Evolutionary conservation across 1,140 invertebrate species (phyloP).

Genomic region (Mamestra configurata): DNA sequence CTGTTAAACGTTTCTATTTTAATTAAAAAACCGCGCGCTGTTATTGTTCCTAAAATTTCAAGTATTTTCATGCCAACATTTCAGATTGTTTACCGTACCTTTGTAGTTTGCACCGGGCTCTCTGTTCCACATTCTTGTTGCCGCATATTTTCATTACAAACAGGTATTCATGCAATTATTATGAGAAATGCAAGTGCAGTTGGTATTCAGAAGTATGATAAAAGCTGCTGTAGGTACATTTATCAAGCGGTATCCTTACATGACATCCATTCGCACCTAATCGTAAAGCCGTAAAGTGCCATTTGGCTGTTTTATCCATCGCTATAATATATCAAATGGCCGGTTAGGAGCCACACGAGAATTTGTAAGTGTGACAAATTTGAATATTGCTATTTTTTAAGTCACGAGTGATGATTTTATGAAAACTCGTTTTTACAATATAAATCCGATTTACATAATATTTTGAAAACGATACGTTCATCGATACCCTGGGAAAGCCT

Average conservation of each 20-base stretch:
- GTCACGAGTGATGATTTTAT: no score
- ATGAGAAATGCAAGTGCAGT: neutral
- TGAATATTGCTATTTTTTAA: neutral
- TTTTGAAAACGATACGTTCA: no score
- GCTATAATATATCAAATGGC: conserved; percentile 17
- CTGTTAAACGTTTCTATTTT: neutral
- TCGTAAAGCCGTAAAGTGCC: neutral
- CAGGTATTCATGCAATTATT: neutral
- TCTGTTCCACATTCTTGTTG: neutral
- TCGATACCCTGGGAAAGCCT: no score
- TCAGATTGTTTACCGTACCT: neutral
- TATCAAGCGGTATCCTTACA: neutral
- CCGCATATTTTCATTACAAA: neutral
- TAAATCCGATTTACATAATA: no score
- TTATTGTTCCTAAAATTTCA: neutral
- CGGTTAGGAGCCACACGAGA: neutral
- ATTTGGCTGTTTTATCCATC: neutral
- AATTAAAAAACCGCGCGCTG: neutral
- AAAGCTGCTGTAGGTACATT: neutral
- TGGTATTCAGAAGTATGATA: neutral
- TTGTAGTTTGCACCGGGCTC: neutral
- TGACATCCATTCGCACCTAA: conserved; percentile 8
- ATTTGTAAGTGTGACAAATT: neutral
- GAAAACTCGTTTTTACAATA: no score
- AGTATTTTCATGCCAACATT: neutral